phyloP scores from a whole-genome alignment of 2,797 vertebrate species.

The Sitta carolinensis region DNA sequence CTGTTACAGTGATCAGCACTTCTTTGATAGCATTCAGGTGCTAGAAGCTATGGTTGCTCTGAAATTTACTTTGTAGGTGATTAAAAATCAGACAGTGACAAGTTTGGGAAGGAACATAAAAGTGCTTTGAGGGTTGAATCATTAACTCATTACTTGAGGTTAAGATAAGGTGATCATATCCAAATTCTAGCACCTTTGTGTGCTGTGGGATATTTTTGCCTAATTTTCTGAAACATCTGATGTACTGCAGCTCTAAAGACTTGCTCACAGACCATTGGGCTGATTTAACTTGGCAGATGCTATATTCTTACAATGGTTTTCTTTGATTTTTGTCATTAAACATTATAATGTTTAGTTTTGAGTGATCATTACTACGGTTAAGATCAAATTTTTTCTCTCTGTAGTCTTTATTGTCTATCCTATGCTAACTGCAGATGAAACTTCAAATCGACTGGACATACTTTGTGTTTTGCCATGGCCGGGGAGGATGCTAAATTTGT shows the following conservation, averaged over 20 bases:
- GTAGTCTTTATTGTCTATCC: neutral
- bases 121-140: neutral
- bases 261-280: neutral
- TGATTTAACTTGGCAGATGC: conserved; percentile 21
- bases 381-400: neutral
- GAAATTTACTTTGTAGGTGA: neutral
- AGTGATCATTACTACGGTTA: conserved; percentile 18
- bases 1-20: neutral
- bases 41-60: neutral
- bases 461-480: neutral
- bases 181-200: neutral
- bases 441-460: neutral
- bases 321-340: conserved; percentile 31
- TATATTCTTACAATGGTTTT: neutral
- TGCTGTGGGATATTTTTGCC: neutral
- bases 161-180: neutral
- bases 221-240: neutral
- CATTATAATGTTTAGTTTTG: neutral
- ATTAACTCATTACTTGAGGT: neutral
- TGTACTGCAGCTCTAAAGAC: neutral
- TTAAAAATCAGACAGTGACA: neutral
- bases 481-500: neutral
- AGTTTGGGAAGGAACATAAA: neutral
- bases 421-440: neutral
- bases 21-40: neutral